Evolutionary conservation across 2,113 vertebrate species (phyloP).

Genomic region (Phalacrocorax aristotelis): DNA sequence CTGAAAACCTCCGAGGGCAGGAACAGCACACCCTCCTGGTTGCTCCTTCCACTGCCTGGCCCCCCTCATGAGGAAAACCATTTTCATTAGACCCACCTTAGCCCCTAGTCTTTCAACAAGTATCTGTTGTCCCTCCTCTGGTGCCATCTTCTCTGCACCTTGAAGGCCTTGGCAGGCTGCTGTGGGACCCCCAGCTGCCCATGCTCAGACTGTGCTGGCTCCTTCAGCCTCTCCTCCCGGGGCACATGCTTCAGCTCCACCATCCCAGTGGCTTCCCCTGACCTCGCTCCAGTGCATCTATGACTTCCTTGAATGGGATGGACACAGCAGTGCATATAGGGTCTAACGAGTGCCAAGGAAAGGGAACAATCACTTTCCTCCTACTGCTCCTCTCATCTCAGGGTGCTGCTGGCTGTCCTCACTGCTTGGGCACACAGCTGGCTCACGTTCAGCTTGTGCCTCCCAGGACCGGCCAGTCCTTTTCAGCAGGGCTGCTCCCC

Average conservation of each 20-base stretch:
- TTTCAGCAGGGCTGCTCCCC: not conserved
- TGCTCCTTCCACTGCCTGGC: too few relatives aligned
- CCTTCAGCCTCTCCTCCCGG: not conserved
- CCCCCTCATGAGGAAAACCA: not conserved
- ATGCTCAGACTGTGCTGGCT: too few relatives aligned
- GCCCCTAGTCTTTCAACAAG: not conserved
- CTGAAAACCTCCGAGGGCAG: not conserved
- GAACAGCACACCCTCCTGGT: too few relatives aligned
- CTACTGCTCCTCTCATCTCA: too few relatives aligned
- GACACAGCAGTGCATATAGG: not conserved
- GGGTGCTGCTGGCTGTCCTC: not conserved
- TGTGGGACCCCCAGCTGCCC: not conserved
- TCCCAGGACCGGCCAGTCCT: not conserved
- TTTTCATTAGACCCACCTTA: not conserved
- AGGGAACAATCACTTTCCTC: not conserved
- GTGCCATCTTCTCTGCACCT: not conserved
- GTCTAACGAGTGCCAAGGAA: not conserved
- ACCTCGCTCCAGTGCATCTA: not conserved
- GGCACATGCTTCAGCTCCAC: fast-evolving
- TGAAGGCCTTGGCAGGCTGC: not conserved
- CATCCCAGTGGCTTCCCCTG: not conserved
- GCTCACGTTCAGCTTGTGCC: not conserved
- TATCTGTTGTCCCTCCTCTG: not conserved
- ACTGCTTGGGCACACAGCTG: not conserved
- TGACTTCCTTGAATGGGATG: not conserved